Evolutionary conservation across 2,888 invertebrate genomes (phyloP), one percentile per base, ranked within the genome.

Genomic region (Parochlus steinenii): DNA sequence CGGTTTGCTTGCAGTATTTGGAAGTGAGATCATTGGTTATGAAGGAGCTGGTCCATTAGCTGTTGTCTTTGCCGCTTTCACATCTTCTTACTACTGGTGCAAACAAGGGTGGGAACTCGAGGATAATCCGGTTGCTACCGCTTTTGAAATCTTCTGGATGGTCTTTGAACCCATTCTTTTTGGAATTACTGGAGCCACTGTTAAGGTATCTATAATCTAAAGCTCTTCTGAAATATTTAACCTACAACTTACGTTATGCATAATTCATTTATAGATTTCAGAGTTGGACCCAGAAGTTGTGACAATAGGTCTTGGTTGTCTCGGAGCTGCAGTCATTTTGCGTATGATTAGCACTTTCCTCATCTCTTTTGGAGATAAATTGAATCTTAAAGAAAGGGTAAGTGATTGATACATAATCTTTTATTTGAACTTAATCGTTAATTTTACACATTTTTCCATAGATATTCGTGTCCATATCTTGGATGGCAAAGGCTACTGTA

Each of bases 401-500:
- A 25, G 3, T 35, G 6, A 15, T 10, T 5, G 12, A 6, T 20
- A 6, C 5, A 11, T 6, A 17, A 32, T 32, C 12, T 16, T 24
- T 6, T 32, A 14, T 8, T 16, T 16, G 3, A 5, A 22, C n/a
- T 31, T 14, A 20, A 15, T 20, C 14, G n/a, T 32, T 16, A 6
- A 29, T 12, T 26, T 33, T 26, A 26, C 18, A 33, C 28, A 14
- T 36, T 20, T 27, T n/a, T 20, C 10, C 16, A 27, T 8, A 39
- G 48, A 64, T 90, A 42, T 97, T 95, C 55, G 79, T 92, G 11
- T 75, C 89, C 0, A 58, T 95, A 5, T 73, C 92, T 0, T 90
- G 89, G 80, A 80, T 93, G 74, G 85, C 93, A 3, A 97, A 97
- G 60, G 95, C 93, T 5, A 93, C 95, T n/a, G 93, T 95, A 1